Percentiles rank a stretch among this genome's conserved stretches.
Evolutionary conservation across 1,140 invertebrate species (phyloP).

Genomic region (Magallana angulata): DNA sequence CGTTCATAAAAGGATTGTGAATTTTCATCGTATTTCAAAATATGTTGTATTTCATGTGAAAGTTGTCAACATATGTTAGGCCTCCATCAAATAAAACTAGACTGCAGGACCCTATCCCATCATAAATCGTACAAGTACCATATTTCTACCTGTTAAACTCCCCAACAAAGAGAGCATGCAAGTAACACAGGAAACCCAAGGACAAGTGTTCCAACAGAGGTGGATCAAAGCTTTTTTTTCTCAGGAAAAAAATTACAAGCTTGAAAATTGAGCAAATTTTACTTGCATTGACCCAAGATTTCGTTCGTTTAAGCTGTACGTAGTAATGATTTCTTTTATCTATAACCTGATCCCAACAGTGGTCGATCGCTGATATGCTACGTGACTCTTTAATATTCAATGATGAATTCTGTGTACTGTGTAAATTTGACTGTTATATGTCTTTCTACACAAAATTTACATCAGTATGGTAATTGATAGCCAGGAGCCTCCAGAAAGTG

Average conservation of each 20-base stretch:
- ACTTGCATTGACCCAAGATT: no score
- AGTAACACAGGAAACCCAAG: neutral
- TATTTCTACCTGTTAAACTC: neutral
- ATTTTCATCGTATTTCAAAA: no score
- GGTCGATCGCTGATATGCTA: neutral
- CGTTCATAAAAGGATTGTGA: no score
- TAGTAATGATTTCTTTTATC: no score
- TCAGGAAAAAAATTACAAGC: no score
- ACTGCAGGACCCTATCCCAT: neutral
- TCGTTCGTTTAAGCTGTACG: no score
- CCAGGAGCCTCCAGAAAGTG: neutral
- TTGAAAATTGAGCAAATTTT: no score
- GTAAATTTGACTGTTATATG: neutral
- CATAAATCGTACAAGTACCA: neutral
- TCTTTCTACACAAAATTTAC: neutral
- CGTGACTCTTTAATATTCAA: neutral
- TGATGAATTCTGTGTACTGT: no score
- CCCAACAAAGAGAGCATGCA: neutral
- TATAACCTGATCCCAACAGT: neutral
- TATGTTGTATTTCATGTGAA: no score
- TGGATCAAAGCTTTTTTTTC: no score
- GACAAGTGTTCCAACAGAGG: neutral
- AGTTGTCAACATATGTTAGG: neutral
- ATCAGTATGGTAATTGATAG: slow-evolving; percentile 6
- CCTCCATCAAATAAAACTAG: neutral